Conservation (phyloP, 2,888 invertebrate genomes). For the Diplazon laetatorius region DNA sequence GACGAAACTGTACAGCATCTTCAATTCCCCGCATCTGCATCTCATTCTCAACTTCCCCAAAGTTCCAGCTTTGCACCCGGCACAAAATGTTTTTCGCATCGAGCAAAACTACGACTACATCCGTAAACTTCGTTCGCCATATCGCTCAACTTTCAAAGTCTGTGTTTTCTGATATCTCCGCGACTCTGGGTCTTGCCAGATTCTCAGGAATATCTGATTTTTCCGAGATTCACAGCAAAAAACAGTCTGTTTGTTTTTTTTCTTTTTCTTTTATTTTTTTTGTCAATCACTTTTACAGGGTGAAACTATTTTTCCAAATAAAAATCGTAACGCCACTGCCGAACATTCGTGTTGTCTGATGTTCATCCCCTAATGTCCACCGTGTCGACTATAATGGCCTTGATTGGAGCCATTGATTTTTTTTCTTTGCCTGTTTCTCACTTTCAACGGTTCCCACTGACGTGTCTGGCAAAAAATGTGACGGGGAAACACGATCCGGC, state of each 20-base stretch:
- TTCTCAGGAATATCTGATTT: constrained; percentile 45
- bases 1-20: constrained; percentile 23
- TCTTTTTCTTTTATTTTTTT: constrained; percentile 6
- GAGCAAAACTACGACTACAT: constrained; percentile 35
- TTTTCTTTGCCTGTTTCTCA: constrained; percentile 29
- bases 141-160: constrained; percentile 16
- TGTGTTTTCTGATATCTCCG: constrained; percentile 11
- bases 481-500: constrained; percentile 43
- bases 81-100: constrained; percentile 41
- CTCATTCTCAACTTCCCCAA: constrained; percentile 33
- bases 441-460: background rate
- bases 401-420: constrained; percentile 55
- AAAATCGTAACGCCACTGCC: constrained; percentile 48
- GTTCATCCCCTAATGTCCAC: constrained; percentile 35
- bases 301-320: background rate
- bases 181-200: background rate
- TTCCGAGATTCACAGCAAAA: constrained; percentile 46
- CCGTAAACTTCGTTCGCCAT: constrained; percentile 5
- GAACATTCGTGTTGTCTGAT: constrained; percentile 24
- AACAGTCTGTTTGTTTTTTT: constrained; percentile 41
- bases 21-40: constrained; percentile 40
- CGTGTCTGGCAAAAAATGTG: constrained; percentile 16
- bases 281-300: too few relatives aligned
- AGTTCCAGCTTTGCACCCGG: constrained; percentile 8
- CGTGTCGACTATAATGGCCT: constrained; percentile 41